Percentiles rank a stretch among this genome's conserved stretches.
Conservation (phyloP, 1,140 invertebrate genomes). For the Cydia amplana region DNA sequence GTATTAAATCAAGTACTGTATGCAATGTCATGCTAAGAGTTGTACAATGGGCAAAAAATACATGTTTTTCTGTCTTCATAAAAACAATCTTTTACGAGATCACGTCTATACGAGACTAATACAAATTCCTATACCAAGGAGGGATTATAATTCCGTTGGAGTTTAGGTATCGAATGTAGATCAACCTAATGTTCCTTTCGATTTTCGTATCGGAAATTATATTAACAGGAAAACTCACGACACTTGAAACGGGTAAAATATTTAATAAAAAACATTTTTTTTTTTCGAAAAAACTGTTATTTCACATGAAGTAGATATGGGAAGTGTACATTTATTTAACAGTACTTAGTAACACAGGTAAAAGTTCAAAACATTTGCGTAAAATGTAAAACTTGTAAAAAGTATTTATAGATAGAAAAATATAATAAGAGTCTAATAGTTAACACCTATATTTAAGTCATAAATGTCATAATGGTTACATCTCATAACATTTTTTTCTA, state of each 20-base stretch:
- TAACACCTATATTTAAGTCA: conserved; percentile 52
- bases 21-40: no score
- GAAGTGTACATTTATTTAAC: not conserved
- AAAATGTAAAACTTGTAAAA: conserved; percentile 60
- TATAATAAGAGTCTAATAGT: conserved; percentile 62
- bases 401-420: conserved; percentile 64
- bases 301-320: conserved; percentile 15
- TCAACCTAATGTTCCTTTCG: not conserved
- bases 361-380: conserved; percentile 37
- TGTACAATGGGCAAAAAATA: no score
- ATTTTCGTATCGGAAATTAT: not conserved
- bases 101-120: not conserved
- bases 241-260: not conserved
- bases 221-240: not conserved
- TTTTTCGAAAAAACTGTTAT: not conserved
- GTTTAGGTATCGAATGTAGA: not conserved
- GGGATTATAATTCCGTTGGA: not conserved
- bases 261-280: not conserved
- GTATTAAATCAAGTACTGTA: no score
- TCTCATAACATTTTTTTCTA: conserved; percentile 41
- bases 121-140: not conserved
- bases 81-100: no score
- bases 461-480: conserved; percentile 46
- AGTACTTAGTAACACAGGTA: conserved; percentile 29
- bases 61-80: no score